phyloP scores from a whole-genome alignment of 1,140 invertebrate species.

The Zaprionus ghesquierei region DNA sequence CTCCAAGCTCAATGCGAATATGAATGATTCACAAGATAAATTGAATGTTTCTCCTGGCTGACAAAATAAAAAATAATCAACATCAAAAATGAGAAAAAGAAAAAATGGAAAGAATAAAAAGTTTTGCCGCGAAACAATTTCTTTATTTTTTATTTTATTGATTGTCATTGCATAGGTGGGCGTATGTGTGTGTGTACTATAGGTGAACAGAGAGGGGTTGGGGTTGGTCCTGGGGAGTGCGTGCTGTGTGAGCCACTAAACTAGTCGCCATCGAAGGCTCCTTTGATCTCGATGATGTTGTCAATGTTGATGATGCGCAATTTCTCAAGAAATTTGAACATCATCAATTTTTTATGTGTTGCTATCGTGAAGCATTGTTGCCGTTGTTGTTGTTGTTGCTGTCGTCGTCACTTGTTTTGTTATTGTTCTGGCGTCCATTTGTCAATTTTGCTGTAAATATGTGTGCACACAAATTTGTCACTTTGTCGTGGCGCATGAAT shows the following conservation, averaged over 20 bases:
- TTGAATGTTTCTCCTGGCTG: conserved; percentile 40
- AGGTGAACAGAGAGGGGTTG: neutral
- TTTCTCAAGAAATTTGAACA: conserved; percentile 69
- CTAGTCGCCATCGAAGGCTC: conserved; percentile 50
- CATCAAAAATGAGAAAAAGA: neutral
- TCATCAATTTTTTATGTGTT: conserved; percentile 65
- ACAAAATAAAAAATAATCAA: conserved; percentile 40
- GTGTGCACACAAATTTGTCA: conserved; percentile 36
- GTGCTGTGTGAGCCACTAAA: conserved; percentile 25
- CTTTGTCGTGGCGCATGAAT: conserved; percentile 4
- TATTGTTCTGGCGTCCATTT: conserved; percentile 25
- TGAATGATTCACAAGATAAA: conserved; percentile 65
- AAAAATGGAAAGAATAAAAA: conserved; percentile 37
- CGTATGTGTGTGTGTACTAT: neutral
- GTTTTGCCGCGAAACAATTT: conserved; percentile 48
- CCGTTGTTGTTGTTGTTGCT: conserved; percentile 37
- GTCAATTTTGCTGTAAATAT: conserved; percentile 38
- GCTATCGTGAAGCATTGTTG: conserved; percentile 26
- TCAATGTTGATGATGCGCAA: conserved; percentile 63
- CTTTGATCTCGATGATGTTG: conserved; percentile 69
- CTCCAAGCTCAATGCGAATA: conserved; percentile 31
- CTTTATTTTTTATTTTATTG: conserved; percentile 6
- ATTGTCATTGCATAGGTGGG: conserved; percentile 58
- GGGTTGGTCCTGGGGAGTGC: conserved; percentile 7
- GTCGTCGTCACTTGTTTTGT: conserved; percentile 33